These are phyloP conservation scores for Varecia variegata DNA, from an alignment of 2,797 vertebrate species.

Conservation along the genomic window DNA sequence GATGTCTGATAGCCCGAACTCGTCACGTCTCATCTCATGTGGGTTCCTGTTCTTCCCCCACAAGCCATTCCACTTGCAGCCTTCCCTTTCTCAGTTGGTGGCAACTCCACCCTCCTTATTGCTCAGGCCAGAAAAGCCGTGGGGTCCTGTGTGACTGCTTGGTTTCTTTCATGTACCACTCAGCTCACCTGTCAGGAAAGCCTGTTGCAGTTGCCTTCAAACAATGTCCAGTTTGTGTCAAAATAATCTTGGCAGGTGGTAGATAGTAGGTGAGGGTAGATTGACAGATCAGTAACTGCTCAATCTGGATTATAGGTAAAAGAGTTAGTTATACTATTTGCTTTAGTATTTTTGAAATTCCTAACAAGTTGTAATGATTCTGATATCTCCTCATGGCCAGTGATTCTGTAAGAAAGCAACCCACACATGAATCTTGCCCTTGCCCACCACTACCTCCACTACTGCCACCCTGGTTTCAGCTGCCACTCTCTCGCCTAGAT, in stretches of 20 bases:
- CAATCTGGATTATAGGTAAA: neutral
- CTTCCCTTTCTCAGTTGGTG: neutral
- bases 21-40: too few relatives aligned
- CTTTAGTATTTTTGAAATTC: constrained; percentile 6
- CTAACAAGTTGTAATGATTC: neutral
- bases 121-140: neutral
- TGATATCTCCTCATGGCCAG: neutral
- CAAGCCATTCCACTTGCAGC: too few relatives aligned
- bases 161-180: neutral
- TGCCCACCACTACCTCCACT: neutral
- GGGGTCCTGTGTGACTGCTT: neutral
- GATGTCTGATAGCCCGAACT: too few relatives aligned
- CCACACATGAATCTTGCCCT: neutral
- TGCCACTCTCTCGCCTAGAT: neutral
- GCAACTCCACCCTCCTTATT: neutral
- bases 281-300: neutral
- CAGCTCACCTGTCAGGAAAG: neutral
- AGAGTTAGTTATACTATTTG: neutral
- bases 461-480: neutral
- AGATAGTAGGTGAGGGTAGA: neutral
- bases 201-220: neutral
- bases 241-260: neutral
- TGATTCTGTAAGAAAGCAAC: neutral
- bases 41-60: neutral
- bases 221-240: neutral